A percentile compares a stretch with the other conserved stretches of the same genome.
phyloP scores from a whole-genome alignment of 1,140 invertebrate genomes.

The Phenacoccus solenopsis region DNA sequence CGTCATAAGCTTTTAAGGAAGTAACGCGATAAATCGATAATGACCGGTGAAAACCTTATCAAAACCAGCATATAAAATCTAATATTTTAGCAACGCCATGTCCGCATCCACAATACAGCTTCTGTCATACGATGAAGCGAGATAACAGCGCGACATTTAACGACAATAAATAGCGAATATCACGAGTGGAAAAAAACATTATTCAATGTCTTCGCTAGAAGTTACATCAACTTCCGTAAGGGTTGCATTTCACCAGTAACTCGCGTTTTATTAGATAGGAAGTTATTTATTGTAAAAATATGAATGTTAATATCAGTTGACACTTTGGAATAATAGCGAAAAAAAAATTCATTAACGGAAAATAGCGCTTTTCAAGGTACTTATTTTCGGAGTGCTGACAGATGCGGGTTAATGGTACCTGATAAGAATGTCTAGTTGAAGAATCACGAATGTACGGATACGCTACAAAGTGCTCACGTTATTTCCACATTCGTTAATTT shows the following conservation, averaged over 20 bases:
- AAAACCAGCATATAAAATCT: neutral
- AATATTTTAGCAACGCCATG: too few relatives aligned
- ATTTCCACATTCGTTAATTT: too few relatives aligned
- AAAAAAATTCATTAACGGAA: neutral
- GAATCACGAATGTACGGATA: too few relatives aligned
- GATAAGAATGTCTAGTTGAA: too few relatives aligned
- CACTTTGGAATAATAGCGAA: neutral
- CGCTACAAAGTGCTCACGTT: too few relatives aligned
- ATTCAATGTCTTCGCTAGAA: neutral
- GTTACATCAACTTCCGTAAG: neutral
- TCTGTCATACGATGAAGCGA: neutral
- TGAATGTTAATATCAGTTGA: neutral
- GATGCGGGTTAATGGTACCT: neutral
- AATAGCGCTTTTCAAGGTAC: neutral
- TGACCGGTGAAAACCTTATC: neutral
- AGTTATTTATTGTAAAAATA: slow-evolving; percentile 4
- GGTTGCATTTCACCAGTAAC: neutral
- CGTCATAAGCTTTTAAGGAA: too few relatives aligned
- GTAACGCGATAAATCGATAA: too few relatives aligned
- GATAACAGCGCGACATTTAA: neutral
- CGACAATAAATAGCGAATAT: neutral
- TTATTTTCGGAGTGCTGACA: neutral
- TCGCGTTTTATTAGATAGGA: neutral
- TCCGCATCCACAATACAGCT: neutral
- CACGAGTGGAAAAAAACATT: neutral